Conservation (phyloP, 2,888 invertebrate species). For the Scaeva pyrastri region DNA sequence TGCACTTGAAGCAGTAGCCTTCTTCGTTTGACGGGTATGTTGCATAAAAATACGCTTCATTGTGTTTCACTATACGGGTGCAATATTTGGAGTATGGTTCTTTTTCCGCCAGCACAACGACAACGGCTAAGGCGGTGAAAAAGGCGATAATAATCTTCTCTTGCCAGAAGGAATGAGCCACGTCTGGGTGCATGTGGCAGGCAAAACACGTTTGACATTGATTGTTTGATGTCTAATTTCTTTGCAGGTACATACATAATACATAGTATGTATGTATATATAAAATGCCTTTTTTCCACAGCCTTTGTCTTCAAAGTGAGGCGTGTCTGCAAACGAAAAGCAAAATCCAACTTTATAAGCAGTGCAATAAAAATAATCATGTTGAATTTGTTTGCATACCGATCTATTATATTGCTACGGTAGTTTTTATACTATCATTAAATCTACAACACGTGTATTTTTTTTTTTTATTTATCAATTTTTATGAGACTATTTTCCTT, state of each 20-base stretch:
- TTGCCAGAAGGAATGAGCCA: constrained; percentile 39
- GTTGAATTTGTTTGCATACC: neutral
- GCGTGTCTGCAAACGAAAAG: constrained; percentile 61
- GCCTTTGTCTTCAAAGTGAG: constrained; percentile 37
- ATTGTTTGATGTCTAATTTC: constrained; percentile 48
- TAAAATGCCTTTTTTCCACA: constrained; percentile 36
- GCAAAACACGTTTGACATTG: constrained; percentile 56
- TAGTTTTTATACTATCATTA: constrained; percentile 16
- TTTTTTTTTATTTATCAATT: neutral
- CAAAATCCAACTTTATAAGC: constrained; percentile 14
- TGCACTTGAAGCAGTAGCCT: neutral
- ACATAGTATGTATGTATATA: no score
- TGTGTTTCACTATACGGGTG: neutral
- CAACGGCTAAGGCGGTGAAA: neutral
- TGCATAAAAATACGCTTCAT: neutral
- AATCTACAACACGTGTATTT: constrained; percentile 13
- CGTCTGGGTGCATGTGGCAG: constrained; percentile 29
- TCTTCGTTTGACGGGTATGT: neutral
- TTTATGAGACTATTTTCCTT: constrained; percentile 45
- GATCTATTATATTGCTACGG: neutral
- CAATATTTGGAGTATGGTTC: constrained; percentile 8
- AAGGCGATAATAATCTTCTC: neutral
- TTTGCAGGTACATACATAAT: no score
- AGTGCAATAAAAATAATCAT: neutral
- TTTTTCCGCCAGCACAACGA: neutral